Conservation (phyloP, 2,888 invertebrate genomes). For the Geophilus truncorum region DNA sequence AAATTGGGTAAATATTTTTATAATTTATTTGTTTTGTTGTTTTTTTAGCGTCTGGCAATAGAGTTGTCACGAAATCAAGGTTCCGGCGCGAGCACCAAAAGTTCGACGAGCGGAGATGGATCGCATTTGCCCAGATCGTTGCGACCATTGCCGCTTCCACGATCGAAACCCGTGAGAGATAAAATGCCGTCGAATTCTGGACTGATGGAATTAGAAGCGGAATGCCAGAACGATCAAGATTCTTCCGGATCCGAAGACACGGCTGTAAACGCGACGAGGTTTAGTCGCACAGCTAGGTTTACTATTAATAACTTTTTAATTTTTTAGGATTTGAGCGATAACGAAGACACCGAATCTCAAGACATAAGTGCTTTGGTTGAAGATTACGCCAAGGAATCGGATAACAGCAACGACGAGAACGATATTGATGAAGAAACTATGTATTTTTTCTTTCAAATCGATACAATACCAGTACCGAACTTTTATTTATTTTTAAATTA, state of each 20-base stretch:
- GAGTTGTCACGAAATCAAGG: slow-evolving; percentile 44
- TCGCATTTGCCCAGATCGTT: slow-evolving; percentile 1
- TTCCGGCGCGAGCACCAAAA: background rate
- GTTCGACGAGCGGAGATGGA: background rate
- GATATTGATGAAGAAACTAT: slow-evolving; percentile 81
- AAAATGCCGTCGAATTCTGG: background rate
- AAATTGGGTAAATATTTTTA: background rate
- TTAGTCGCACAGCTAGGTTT: no score
- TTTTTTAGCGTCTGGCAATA: slow-evolving; percentile 45
- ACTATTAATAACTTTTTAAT: no score
- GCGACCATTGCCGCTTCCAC: slow-evolving; percentile 36
- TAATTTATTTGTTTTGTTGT: background rate
- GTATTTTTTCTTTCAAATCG: no score
- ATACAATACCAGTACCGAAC: no score
- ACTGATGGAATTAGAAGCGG: slow-evolving; percentile 38
- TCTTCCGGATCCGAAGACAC: slow-evolving; percentile 35
- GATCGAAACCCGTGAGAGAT: slow-evolving; percentile 28
- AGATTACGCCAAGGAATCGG: slow-evolving; percentile 39
- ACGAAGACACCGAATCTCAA: slow-evolving; percentile 38
- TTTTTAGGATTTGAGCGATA: slow-evolving; percentile 41
- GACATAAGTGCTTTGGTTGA: slow-evolving; percentile 34
- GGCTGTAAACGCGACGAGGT: no score
- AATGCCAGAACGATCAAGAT: slow-evolving; percentile 37
- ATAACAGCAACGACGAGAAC: slow-evolving; percentile 63
- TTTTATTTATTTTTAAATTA: no score